Evolutionary conservation across 2,888 invertebrate genomes (phyloP), one percentile per base, ranked within the genome.

Genomic region (Ophioninae sp.): DNA sequence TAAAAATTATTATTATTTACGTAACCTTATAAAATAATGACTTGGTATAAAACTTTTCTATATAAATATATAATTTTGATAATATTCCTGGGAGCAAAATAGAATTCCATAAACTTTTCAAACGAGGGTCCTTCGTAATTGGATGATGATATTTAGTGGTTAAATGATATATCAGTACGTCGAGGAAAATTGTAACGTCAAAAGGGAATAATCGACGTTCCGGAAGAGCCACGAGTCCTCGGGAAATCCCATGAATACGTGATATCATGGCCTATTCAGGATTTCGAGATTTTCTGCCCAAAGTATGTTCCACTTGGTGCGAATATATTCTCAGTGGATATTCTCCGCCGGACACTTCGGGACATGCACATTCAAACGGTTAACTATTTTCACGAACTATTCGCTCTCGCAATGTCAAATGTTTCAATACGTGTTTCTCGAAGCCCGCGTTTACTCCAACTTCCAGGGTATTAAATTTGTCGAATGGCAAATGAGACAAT

Each of bases 401-500:
- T 51, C 51, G 17, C 51, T 2, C 51, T 51, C 51, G 17, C 13
- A 17, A 51, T 13, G 51, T 51, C 51, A 51, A 13, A 51, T 51
- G 17, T 51, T 51, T 51, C 51, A 3, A 51, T 13, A 17, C 51
- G 13, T 10, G 51, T 51, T 51, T 51, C 51, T 51, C 44, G 13
- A 3, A 44, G 13, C 41, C 17, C 23, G 44, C 64, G 37, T 37
- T 64, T 37, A 37, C 68, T 68, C 23, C 63, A 87, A 87, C 85
- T 89, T 90, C 89, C 89, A 86, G 86, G 85, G 81, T 74, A 67
- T 20, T 86, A 86, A 88, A 88, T 88, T 88, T 89, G 89, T 85
- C 85, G 84, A 79, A 85, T 82, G 83, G 71, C 71, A 59, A 61
- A 58, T 44, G 74, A 65, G 85, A 79, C 81, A 84, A 79, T 80